Conservation (phyloP, 2,888 invertebrate species). For the Oxyteleia sp. region DNA sequence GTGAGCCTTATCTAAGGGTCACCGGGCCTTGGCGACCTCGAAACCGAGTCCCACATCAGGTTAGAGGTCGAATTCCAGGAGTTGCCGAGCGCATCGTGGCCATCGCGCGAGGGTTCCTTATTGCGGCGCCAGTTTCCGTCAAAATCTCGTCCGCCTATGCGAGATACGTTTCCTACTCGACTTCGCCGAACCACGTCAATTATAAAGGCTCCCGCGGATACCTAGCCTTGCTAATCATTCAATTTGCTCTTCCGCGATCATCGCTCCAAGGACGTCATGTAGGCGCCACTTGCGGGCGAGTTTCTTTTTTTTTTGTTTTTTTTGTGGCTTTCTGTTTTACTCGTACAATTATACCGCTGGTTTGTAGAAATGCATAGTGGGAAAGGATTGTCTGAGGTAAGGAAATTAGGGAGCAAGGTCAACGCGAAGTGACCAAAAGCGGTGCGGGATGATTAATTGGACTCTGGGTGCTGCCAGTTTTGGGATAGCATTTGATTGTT, state of each 20-base stretch:
- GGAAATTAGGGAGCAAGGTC: no score
- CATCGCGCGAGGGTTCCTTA: slow-evolving; percentile 43
- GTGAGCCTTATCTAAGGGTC: slow-evolving; percentile 87
- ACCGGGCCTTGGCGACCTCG: slow-evolving; percentile 85
- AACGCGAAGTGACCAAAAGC: no score
- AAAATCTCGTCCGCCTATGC: slow-evolving; percentile 63
- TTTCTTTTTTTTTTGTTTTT: no score
- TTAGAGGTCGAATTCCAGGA: slow-evolving; percentile 83
- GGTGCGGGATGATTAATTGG: no score
- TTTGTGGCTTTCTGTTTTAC: no score
- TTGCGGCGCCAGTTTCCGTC: slow-evolving; percentile 72
- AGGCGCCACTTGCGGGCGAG: no score
- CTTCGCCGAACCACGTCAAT: slow-evolving; percentile 70
- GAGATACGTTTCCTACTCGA: slow-evolving; percentile 51
- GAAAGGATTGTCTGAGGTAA: no score
- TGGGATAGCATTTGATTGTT: no score
- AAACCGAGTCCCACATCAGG: slow-evolving; percentile 75
- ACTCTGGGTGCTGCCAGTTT: no score
- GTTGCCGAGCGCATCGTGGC: slow-evolving; percentile 76
- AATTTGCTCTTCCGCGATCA: slow-evolving; percentile 73
- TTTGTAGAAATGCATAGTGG: no score
- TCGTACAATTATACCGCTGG: no score
- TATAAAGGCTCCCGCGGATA: slow-evolving; percentile 74
- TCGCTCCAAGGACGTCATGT: slow-evolving; percentile 64
- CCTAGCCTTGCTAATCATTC: slow-evolving; percentile 72